These are phyloP conservation scores for Anoplopoma fimbria DNA, from an alignment of 2,113 vertebrate species.

Conservation along the genomic window DNA sequence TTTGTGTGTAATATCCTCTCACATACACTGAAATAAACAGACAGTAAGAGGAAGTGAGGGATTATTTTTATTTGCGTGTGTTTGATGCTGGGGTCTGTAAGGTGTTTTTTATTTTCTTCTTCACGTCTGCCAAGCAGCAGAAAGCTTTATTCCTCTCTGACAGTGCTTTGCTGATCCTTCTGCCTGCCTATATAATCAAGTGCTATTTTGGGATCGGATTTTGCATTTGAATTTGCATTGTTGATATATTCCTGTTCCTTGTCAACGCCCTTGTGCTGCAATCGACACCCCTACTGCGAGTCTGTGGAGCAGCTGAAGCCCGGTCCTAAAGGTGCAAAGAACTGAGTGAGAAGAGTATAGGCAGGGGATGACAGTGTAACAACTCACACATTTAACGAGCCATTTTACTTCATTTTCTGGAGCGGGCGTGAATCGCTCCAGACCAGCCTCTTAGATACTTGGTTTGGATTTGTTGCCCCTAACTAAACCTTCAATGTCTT, in stretches of 20 bases:
- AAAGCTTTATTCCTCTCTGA: conserved; percentile 44
- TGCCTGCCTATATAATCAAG: conserved; percentile 57
- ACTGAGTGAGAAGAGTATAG: conserved; percentile 5
- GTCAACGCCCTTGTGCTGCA: conserved; percentile 21
- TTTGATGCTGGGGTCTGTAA: conserved; percentile 25
- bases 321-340: conserved; percentile 20
- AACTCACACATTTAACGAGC: conserved; percentile 54
- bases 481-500: conserved; percentile 18
- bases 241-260: conserved; percentile 35
- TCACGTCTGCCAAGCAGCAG: conserved; percentile 21
- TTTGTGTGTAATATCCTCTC: conserved; percentile 28
- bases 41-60: conserved; percentile 16
- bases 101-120: conserved; percentile 5
- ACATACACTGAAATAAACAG: neutral
- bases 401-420: conserved; percentile 37
- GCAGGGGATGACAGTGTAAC: conserved; percentile 15
- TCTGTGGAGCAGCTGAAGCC: conserved; percentile 38
- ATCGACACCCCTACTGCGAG: conserved; percentile 23
- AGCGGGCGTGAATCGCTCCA: neutral
- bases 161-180: conserved; percentile 26
- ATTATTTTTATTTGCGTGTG: conserved; percentile 40
- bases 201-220: conserved; percentile 61
- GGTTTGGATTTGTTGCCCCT: conserved; percentile 25
- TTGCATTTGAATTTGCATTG: conserved; percentile 54
- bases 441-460: conserved; percentile 9